Evolutionary conservation across 2,797 vertebrate genomes (phyloP).

Genomic region (Enteromius radiatus): DNA sequence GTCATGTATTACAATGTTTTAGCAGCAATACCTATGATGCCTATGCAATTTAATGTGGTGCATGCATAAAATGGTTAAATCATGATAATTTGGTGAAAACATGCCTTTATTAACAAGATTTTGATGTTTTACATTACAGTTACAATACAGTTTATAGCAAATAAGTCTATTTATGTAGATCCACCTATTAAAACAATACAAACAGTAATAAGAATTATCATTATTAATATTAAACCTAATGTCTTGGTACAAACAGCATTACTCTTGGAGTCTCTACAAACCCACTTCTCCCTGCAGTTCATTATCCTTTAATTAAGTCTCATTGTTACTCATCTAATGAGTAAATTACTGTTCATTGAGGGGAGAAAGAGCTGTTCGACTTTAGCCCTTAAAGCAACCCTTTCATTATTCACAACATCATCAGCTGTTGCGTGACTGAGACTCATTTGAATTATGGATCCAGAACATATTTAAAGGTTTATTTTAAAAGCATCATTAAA

Average conservation of each 20-base stretch:
- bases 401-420: not conserved
- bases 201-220: too few species aligned
- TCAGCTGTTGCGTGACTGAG: not conserved
- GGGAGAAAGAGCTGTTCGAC: not conserved
- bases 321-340: not conserved
- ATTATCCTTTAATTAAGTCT: not conserved
- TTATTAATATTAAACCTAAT: too few species aligned
- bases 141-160: too few species aligned
- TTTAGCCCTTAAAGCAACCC: not conserved
- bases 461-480: conserved; percentile 2
- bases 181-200: too few species aligned
- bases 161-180: too few species aligned
- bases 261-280: not conserved
- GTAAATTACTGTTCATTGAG: not conserved
- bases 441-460: not conserved
- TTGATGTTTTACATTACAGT: too few species aligned
- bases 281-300: not conserved
- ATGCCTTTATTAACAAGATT: too few species aligned
- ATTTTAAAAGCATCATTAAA: not conserved
- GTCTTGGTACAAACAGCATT: not conserved
- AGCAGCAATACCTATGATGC: not conserved
- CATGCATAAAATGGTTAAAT: not conserved
- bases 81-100: not conserved
- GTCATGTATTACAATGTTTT: not conserved
- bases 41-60: not conserved